These are phyloP conservation scores for Dendropsophus ebraccatus DNA, from an alignment of 2,113 vertebrate species.

Conservation along the genomic window DNA sequence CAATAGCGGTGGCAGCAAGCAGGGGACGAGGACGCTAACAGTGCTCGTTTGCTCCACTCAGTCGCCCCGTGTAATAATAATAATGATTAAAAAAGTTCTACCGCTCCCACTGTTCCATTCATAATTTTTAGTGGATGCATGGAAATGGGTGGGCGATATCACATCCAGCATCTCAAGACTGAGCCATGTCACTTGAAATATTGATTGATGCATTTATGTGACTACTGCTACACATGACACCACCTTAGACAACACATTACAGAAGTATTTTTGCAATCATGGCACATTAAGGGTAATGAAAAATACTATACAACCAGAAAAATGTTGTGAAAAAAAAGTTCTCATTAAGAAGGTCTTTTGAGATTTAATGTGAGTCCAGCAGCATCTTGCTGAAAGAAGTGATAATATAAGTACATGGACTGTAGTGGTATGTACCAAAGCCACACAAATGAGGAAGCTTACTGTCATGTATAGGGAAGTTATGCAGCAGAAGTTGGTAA, in stretches of 20 bases:
- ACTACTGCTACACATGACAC: not conserved
- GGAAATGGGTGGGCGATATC: too few relatives aligned
- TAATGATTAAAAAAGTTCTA: too few relatives aligned
- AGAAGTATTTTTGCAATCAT: not conserved
- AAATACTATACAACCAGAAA: not conserved
- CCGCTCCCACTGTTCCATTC: too few relatives aligned
- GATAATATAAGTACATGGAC: not conserved
- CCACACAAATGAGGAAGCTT: not conserved
- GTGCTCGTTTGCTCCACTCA: too few relatives aligned
- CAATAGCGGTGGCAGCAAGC: too few relatives aligned
- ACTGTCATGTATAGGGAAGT: not conserved
- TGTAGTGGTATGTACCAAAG: constrained; percentile 4
- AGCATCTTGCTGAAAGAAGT: constrained; percentile 3
- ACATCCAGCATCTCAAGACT: too few relatives aligned
- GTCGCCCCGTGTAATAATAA: too few relatives aligned
- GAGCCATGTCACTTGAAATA: too few relatives aligned
- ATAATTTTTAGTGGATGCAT: too few relatives aligned
- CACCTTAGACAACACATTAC: not conserved
- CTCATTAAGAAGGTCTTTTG: not conserved
- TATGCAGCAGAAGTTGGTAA: not conserved
- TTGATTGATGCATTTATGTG: too few relatives aligned
- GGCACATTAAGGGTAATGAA: not conserved
- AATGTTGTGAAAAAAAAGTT: not conserved
- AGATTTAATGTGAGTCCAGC: not conserved
- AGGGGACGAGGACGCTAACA: too few relatives aligned